Conservation (phyloP, 2,797 vertebrate species). For the Onychomys leucogaster region DNA sequence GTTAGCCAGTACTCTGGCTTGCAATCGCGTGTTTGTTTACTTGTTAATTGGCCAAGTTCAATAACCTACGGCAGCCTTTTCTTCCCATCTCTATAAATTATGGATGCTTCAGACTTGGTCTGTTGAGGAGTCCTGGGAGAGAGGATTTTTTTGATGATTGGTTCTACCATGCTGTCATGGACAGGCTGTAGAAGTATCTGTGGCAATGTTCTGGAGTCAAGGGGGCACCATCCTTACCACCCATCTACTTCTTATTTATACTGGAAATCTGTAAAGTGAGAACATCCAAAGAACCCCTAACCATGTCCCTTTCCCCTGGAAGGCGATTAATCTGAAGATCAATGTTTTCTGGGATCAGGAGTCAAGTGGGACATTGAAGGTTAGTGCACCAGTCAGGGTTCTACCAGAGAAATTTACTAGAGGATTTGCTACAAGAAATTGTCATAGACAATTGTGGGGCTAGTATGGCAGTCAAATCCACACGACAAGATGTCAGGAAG, state of each 20-base stretch:
- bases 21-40: constrained; percentile 70
- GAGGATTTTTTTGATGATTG: background rate
- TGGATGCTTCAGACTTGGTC: constrained; percentile 31
- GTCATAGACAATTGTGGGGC: background rate
- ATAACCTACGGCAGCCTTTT: constrained; percentile 63
- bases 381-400: background rate
- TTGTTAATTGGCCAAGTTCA: constrained; percentile 74
- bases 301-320: background rate
- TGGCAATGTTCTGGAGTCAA: background rate
- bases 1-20: constrained; percentile 63
- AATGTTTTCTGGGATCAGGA: background rate
- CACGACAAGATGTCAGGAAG: background rate
- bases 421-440: background rate
- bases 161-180: background rate
- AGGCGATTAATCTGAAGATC: background rate
- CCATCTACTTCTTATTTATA: background rate
- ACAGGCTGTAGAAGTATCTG: background rate
- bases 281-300: background rate
- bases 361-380: background rate
- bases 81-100: constrained; percentile 65
- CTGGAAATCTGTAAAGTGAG: background rate
- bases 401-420: background rate
- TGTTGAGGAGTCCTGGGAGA: background rate
- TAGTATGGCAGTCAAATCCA: background rate
- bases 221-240: background rate